These are phyloP conservation scores for Cassiopea andromeda DNA, from an alignment of 30 jellyfish, hydroid and myxozoan genomes.

Conservation along the genomic window DNA sequence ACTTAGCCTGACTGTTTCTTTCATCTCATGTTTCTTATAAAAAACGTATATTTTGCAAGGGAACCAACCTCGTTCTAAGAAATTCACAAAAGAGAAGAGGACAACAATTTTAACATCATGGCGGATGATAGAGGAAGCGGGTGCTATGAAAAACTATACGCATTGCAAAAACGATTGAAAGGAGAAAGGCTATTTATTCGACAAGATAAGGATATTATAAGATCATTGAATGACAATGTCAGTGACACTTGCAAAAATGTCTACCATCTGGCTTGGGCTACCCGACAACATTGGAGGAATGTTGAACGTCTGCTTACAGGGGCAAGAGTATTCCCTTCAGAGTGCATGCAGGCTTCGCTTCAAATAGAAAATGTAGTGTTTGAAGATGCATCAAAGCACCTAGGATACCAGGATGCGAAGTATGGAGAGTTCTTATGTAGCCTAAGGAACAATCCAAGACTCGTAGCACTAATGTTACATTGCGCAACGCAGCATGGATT, in stretches of 20 bases:
- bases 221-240: constrained; percentile 75
- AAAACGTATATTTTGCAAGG: no score
- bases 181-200: constrained; percentile 85
- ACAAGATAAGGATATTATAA: constrained; percentile 85
- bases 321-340: constrained; percentile 83
- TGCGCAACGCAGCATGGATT: constrained; percentile 72
- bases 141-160: constrained; percentile 25
- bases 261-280: constrained; percentile 86
- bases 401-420: constrained; percentile 82
- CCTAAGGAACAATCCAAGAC: constrained; percentile 73
- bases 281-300: constrained; percentile 94
- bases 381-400: constrained; percentile 87
- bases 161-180: constrained; percentile 80
- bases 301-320: constrained; percentile 84
- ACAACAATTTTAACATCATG: constrained; percentile 30
- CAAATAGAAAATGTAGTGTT: constrained; percentile 68
- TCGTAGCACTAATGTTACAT: constrained; percentile 74
- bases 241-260: constrained; percentile 69
- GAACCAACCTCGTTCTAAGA: constrained; percentile 2
- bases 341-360: constrained; percentile 86
- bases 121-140: constrained; percentile 44
- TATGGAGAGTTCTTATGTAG: constrained; percentile 88
- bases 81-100: constrained; percentile 12
- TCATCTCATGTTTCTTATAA: no score
- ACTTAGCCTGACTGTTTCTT: no score